Conservation (phyloP, 2,888 invertebrate genomes). For the Drosophila cognata region DNA sequence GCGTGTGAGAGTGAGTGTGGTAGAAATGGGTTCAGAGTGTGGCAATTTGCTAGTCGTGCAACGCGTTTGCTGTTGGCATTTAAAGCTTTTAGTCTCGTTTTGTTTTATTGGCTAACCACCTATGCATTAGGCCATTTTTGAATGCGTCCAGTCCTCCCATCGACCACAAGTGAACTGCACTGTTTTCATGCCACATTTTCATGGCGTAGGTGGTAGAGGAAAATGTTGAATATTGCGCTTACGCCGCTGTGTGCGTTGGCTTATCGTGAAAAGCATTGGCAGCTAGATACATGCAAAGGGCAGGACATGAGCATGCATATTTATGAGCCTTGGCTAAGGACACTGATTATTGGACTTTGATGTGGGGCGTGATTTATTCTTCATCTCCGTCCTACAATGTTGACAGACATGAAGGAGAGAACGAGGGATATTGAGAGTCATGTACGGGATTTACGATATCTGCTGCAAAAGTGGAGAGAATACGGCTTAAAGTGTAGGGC, state of each 20-base stretch:
- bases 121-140: constrained; percentile 26
- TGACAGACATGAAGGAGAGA: constrained; percentile 23
- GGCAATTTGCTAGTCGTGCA: constrained; percentile 29
- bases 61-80: constrained; percentile 39
- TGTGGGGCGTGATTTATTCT: constrained; percentile 49
- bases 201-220: constrained; percentile 34
- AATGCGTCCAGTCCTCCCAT: constrained; percentile 7
- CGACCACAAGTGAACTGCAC: constrained; percentile 23
- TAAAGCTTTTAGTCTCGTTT: constrained; percentile 58
- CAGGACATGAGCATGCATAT: constrained; percentile 67
- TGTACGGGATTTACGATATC: neutral
- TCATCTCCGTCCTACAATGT: constrained; percentile 32
- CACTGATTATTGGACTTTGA: constrained; percentile 58
- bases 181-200: constrained; percentile 23
- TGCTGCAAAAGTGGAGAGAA: neutral
- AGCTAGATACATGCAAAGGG: constrained; percentile 2
- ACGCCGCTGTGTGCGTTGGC: constrained; percentile 39
- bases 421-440: neutral
- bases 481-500: neutral
- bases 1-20: constrained; percentile 7
- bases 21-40: constrained; percentile 4
- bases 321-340: constrained; percentile 62
- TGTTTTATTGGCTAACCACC: constrained; percentile 50
- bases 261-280: constrained; percentile 57
- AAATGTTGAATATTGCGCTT: constrained; percentile 61